phyloP scores from a whole-genome alignment of 2,113 vertebrate genomes.

The Anhinga rufa region DNA sequence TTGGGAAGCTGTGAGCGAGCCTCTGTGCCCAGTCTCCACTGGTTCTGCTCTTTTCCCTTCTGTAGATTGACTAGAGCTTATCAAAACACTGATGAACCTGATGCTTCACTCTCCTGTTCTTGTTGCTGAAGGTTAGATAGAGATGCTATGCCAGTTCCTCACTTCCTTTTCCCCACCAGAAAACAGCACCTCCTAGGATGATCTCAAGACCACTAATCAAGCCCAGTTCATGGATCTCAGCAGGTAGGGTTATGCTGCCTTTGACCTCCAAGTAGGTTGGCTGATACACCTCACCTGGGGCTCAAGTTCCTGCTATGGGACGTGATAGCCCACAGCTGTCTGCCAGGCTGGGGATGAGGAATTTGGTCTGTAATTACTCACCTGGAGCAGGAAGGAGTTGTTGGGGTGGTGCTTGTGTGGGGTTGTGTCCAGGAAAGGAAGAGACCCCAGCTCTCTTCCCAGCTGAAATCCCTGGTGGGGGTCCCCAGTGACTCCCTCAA shows the following conservation, averaged over 20 bases:
- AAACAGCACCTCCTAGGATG: accelerated
- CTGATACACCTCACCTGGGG: background rate
- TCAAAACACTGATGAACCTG: background rate
- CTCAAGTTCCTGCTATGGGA: background rate
- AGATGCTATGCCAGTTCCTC: background rate
- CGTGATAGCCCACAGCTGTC: accelerated
- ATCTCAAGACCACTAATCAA: background rate
- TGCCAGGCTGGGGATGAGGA: background rate
- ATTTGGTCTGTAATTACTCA: background rate
- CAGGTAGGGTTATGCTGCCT: background rate
- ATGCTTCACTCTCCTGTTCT: background rate
- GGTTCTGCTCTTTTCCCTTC: background rate
- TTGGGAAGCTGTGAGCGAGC: background rate
- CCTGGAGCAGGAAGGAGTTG: background rate
- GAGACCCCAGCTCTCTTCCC: background rate
- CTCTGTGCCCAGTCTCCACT: background rate
- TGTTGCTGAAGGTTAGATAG: background rate
- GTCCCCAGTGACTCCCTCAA: background rate
- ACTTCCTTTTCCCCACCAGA: background rate
- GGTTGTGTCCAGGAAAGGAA: background rate
- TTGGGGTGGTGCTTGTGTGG: background rate
- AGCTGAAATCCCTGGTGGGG: background rate
- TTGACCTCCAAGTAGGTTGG: background rate
- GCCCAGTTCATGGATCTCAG: background rate
- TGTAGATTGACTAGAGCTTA: background rate